These are phyloP conservation scores for Philhelius pedissequus DNA, from an alignment of 2,888 invertebrate species.

Conservation along the genomic window DNA sequence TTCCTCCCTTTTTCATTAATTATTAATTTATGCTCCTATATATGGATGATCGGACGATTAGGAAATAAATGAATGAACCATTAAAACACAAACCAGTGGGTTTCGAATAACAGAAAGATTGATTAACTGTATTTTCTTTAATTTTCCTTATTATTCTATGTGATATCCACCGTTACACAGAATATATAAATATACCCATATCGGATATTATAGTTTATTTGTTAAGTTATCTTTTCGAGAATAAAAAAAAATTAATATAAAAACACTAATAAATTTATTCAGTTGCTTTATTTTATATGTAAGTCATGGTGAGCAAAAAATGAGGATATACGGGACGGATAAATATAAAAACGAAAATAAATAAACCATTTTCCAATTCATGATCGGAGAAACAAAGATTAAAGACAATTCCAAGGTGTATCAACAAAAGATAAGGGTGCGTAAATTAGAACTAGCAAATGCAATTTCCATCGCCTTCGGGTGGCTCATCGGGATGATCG, in stretches of 20 bases:
- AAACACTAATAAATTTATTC: constrained; percentile 18
- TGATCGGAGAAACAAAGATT: not conserved
- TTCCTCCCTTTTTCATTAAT: not conserved
- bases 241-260: constrained; percentile 52
- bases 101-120: constrained; percentile 22
- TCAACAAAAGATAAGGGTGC: not conserved
- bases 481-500: constrained; percentile 82
- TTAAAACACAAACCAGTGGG: constrained; percentile 9
- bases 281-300: constrained; percentile 41
- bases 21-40: not conserved
- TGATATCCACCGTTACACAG: constrained; percentile 22
- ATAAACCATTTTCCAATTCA: constrained; percentile 7
- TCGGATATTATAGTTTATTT: constrained; percentile 40
- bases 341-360: constrained; percentile 36
- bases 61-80: not conserved
- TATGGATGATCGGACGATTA: not conserved
- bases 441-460: constrained; percentile 74
- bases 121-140: constrained; percentile 8
- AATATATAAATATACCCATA: constrained; percentile 2
- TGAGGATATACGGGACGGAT: constrained; percentile 33
- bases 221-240: constrained; percentile 52
- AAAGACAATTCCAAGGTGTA: not conserved
- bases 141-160: constrained; percentile 17
- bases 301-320: constrained; percentile 43
- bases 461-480: constrained; percentile 76